Percentiles rank a stretch among this genome's conserved stretches.
Evolutionary conservation across 2,888 invertebrate species (phyloP).

Genomic region (Ferdinandea cuprea): DNA sequence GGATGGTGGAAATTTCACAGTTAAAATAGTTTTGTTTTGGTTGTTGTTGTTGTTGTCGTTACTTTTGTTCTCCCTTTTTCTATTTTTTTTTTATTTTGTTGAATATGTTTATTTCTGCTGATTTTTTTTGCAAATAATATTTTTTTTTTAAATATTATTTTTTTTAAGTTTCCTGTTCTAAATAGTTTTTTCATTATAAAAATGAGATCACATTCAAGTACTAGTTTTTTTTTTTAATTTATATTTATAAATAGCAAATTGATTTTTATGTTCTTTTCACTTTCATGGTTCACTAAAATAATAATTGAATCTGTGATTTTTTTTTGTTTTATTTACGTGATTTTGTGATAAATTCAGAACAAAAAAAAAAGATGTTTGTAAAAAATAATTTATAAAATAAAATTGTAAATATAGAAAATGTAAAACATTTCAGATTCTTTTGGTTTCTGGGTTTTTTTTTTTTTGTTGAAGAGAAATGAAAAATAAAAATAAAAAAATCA

Average conservation of each 20-base stretch:
- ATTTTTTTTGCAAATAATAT: conserved; percentile 49
- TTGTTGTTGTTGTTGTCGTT: conserved; percentile 59
- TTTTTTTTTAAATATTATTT: conserved; percentile 16
- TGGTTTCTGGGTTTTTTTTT: too few relatives aligned
- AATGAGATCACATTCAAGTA: conserved; percentile 75
- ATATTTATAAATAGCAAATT: conserved; percentile 65
- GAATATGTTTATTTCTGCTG: conserved; percentile 61
- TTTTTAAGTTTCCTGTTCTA: conserved; percentile 62
- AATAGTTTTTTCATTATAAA: conserved; percentile 74
- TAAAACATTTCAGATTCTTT: conserved; percentile 22
- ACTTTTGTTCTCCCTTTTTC: conserved; percentile 38
- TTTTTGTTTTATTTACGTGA: conserved; percentile 19
- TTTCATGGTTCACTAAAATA: conserved; percentile 44
- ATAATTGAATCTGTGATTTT: too few relatives aligned
- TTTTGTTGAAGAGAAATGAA: too few relatives aligned
- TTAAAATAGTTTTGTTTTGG: conserved; percentile 71
- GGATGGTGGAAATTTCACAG: conserved; percentile 75
- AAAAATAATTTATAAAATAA: too few relatives aligned
- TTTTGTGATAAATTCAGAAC: conserved; percentile 22
- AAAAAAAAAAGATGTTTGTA: too few relatives aligned
- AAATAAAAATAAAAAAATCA: conserved; percentile 33
- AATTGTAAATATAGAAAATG: conserved; percentile 4
- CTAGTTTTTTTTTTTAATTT: conserved; percentile 61
- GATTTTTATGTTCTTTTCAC: conserved; percentile 46
- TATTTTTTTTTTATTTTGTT: conserved; percentile 43